phyloP scores from a whole-genome alignment of 2,888 invertebrate genomes.

The Pristionchus entomophagus region DNA sequence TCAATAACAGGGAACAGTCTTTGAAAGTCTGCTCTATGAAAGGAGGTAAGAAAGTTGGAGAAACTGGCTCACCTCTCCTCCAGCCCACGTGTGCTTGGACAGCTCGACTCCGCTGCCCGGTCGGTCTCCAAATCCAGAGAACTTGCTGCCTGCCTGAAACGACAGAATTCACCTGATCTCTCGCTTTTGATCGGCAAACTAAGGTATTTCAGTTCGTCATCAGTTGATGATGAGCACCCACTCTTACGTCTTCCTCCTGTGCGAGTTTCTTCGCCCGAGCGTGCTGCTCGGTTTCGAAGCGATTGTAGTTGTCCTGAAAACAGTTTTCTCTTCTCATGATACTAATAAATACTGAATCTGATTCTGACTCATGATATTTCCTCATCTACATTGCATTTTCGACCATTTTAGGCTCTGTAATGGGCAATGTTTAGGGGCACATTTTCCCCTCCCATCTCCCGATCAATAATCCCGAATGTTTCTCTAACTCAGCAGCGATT shows the following conservation, averaged over 20 bases:
- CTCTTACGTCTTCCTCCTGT: slow-evolving; percentile 48
- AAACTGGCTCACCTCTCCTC: slow-evolving; percentile 74
- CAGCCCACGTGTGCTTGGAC: slow-evolving; percentile 68
- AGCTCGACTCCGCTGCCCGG: slow-evolving; percentile 73
- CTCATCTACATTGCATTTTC: too few relatives aligned
- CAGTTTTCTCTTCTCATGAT: too few relatives aligned
- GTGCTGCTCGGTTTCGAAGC: slow-evolving; percentile 71
- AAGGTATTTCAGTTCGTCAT: slow-evolving; percentile 36
- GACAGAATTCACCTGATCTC: background rate
- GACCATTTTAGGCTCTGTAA: too few relatives aligned
- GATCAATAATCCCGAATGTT: slow-evolving; percentile 17
- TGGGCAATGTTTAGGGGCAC: too few relatives aligned
- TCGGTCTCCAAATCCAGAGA: slow-evolving; percentile 73
- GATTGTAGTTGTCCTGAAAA: slow-evolving; percentile 73
- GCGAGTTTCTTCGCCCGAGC: slow-evolving; percentile 23
- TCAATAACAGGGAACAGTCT: too few relatives aligned
- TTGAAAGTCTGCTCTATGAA: too few relatives aligned
- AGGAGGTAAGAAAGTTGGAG: too few relatives aligned
- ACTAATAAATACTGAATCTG: too few relatives aligned
- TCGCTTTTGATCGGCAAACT: slow-evolving; percentile 50
- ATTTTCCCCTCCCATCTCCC: too few relatives aligned
- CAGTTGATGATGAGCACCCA: slow-evolving; percentile 1
- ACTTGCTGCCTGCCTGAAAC: slow-evolving; percentile 62
- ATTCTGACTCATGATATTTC: too few relatives aligned
- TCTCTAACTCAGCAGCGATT: slow-evolving; percentile 18